phyloP scores from a whole-genome alignment of 2,888 invertebrate species.

The Drymonia ruficornis region DNA sequence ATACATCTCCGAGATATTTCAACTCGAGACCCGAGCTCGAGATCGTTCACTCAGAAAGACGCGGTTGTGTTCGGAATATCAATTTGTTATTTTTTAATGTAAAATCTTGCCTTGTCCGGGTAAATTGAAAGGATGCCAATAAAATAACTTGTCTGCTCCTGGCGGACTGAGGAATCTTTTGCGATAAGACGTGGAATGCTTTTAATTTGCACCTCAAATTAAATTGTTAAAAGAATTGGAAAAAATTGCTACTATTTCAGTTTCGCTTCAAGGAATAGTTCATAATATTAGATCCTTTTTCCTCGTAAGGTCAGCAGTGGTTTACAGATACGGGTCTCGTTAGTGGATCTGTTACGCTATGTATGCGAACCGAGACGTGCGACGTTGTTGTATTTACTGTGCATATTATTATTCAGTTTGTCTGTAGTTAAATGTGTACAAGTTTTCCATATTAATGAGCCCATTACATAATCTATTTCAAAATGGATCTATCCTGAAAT shows the following conservation, averaged over 20 bases:
- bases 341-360: neutral
- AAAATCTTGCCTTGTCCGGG: neutral
- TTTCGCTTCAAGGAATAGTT: too few relatives aligned
- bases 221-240: too few relatives aligned
- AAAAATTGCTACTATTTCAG: too few relatives aligned
- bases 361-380: too few relatives aligned
- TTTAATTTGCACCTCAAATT: constrained; percentile 17
- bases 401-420: too few relatives aligned
- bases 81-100: constrained; percentile 17
- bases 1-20: constrained; percentile 23
- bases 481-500: too few relatives aligned
- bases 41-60: constrained; percentile 23
- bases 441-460: too few relatives aligned
- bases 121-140: constrained; percentile 19
- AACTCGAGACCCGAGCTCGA: constrained; percentile 6
- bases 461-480: too few relatives aligned
- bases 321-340: constrained; percentile 5
- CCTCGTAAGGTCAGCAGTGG: constrained; percentile 5
- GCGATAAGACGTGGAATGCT: constrained; percentile 1
- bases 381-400: too few relatives aligned
- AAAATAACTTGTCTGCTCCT: neutral
- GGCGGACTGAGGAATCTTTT: neutral
- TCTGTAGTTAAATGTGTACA: too few relatives aligned
- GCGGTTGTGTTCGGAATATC: constrained; percentile 20
- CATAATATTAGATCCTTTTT: constrained; percentile 22